phyloP scores from a whole-genome alignment of 2,888 invertebrate species.

The Lepidocyrtinus sp. region DNA sequence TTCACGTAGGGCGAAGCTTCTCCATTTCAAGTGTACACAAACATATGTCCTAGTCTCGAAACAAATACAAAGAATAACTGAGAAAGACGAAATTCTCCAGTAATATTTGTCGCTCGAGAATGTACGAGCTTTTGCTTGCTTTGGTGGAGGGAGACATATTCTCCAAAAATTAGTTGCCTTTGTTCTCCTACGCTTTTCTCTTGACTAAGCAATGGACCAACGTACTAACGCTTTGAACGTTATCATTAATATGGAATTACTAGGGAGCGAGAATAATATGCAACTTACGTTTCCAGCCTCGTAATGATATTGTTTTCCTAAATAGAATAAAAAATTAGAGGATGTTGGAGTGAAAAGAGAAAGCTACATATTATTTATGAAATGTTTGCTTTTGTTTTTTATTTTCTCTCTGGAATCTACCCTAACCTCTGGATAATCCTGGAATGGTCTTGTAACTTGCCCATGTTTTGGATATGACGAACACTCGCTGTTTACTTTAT shows the following conservation, averaged over 20 bases:
- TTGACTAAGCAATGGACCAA: neutral
- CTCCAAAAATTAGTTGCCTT: neutral
- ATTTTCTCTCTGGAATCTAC: neutral
- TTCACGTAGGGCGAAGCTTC: no score
- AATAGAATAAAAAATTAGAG: neutral
- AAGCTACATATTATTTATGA: neutral
- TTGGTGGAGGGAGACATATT: neutral
- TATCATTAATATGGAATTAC: neutral
- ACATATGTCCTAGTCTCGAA: no score
- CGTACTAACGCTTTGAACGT: no score
- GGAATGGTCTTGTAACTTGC: constrained; percentile 7
- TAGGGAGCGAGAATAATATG: neutral
- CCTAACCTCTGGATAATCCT: neutral
- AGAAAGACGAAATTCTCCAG: no score
- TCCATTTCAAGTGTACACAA: neutral
- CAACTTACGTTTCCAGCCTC: neutral
- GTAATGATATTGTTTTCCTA: neutral
- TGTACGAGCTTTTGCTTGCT: no score
- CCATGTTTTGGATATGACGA: neutral
- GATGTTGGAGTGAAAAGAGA: neutral
- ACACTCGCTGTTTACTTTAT: no score
- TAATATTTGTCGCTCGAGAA: no score
- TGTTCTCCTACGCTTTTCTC: neutral
- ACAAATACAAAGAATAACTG: no score
- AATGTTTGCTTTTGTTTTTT: neutral